Evolutionary conservation across 2,888 invertebrate species (phyloP), one percentile per base, ranked within the genome.

Genomic region (Nasonia oneida): DNA sequence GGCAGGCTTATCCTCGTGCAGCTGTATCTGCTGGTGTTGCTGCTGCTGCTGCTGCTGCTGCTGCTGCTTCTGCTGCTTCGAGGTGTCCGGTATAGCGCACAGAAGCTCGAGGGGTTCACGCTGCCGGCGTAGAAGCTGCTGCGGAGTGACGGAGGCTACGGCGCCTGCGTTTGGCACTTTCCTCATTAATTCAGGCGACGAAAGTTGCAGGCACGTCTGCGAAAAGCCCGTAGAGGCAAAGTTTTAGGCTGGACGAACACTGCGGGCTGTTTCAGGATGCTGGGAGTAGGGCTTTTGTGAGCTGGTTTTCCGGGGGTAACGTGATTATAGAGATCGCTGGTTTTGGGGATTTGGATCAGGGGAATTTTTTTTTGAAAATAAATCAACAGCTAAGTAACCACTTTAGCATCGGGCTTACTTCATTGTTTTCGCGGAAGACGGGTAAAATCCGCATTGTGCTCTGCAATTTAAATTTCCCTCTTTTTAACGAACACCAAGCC

Each of bases 171-270:
- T 93, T 61, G 93, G 92, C 87, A 93, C 88, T 90, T 93, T 93
- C 88, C 93, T 90, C 90, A 93, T 92, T 64, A 93, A 87, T 89
- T 93, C 93, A 47, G 93, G 93, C 10, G 93, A 93, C n/a, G 93
- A 92, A 71, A 93, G 88, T 87, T 93, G 93, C 70, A 93, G 89
- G 88, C 93, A 93, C 64, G 93, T 93, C 93, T 93, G 88, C 14
- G 89, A 90, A 78, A 61, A 75, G 53, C 39, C 57, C 57, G 42
- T 29, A 50, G 64, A 50, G 33, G 73, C 42, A 42, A 70, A 77
- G 57, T 73, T 73, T 73, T 78, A 83, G 70, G 77, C 70, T n/a
- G 1, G 39, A 18, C 29, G 53, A 18, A 53, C 15, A 53, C 18
- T 18, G 18, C 18, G 18, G 53, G 53, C 53, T 53, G 53, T 53